These are phyloP conservation scores for Tetragonula carbonaria DNA, from an alignment of 2,888 invertebrate species.

Conservation along the genomic window DNA sequence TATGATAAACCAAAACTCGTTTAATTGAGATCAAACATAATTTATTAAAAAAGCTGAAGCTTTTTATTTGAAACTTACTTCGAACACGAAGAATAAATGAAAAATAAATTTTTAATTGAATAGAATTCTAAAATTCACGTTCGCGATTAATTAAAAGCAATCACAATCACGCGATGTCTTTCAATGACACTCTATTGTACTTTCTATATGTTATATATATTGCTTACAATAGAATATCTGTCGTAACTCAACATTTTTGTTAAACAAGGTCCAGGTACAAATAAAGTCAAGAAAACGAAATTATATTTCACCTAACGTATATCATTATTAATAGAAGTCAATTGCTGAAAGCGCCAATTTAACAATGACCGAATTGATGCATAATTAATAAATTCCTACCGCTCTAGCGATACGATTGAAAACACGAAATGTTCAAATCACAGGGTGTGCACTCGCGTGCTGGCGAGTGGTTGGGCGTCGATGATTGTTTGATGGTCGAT, in stretches of 20 bases:
- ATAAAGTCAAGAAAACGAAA: background rate
- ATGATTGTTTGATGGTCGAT: constrained; percentile 59
- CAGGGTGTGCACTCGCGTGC: constrained; percentile 14
- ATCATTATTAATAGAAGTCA: constrained; percentile 22
- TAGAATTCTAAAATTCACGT: background rate
- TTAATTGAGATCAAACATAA: background rate
- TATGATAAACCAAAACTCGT: background rate
- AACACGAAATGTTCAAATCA: constrained; percentile 51
- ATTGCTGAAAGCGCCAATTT: constrained; percentile 39
- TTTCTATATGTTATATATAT: too few species aligned
- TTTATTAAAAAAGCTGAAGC: background rate
- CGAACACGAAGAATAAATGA: background rate
- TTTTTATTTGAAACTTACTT: background rate
- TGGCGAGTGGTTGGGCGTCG: constrained; percentile 38
- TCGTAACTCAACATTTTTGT: background rate
- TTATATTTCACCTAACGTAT: background rate
- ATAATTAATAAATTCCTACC: constrained; percentile 52
- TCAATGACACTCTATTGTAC: background rate
- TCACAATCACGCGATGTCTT: background rate
- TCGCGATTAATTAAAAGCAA: background rate
- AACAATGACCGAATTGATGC: constrained; percentile 30
- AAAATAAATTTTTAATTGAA: background rate
- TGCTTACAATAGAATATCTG: background rate
- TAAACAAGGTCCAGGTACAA: background rate
- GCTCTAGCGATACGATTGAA: constrained; percentile 16